Conservation (phyloP, 2,113 vertebrate species). For the Laticauda laticaudata region DNA sequence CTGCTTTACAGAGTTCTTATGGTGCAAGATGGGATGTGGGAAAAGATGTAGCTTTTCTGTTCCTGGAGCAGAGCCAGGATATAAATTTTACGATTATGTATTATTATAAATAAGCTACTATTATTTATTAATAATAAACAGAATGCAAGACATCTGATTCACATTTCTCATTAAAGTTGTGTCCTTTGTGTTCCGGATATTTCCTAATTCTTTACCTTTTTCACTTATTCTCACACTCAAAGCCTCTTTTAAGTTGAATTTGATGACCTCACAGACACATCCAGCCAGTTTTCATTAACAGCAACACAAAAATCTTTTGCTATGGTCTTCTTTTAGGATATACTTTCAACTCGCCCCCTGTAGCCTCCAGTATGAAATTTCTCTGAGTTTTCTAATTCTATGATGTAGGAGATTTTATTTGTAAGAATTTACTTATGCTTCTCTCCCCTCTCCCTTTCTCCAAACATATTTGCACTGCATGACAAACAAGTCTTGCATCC, state of each 20-base stretch:
- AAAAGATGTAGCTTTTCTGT: background rate
- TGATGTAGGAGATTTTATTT: background rate
- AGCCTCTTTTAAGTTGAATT: background rate
- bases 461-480: background rate
- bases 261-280: background rate
- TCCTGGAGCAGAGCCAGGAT: background rate
- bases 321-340: background rate
- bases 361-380: background rate
- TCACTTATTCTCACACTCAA: background rate
- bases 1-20: background rate
- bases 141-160: background rate
- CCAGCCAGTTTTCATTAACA: background rate
- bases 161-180: background rate
- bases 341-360: background rate
- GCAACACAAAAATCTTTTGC: background rate
- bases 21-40: background rate
- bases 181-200: background rate
- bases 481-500: background rate
- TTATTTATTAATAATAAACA: background rate
- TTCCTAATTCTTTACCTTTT: background rate
- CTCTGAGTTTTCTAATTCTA: background rate
- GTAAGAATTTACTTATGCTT: background rate
- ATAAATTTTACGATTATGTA: background rate
- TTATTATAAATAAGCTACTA: background rate
- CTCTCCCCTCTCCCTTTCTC: rapidly evolving